Percentiles rank a stretch among this genome's conserved stretches.
phyloP scores from a whole-genome alignment of 2,888 invertebrate species.

The Lathronympha strigana region DNA sequence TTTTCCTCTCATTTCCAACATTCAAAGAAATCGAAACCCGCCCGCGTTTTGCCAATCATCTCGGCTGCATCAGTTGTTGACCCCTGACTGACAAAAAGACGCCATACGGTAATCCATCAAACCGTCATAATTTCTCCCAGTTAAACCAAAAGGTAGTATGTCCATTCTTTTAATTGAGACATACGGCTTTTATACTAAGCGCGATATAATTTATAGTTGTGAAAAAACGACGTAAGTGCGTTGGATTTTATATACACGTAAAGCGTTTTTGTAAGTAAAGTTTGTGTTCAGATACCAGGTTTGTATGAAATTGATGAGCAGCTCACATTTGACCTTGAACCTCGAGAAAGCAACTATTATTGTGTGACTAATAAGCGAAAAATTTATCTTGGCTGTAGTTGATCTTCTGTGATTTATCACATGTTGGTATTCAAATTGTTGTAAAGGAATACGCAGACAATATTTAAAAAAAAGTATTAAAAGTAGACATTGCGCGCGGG shows the following conservation, averaged over 20 bases:
- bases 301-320: slow-evolving; percentile 79
- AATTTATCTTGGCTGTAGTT: slow-evolving; percentile 42
- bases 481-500: too few species aligned
- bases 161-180: not conserved
- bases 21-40: not conserved
- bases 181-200: not conserved
- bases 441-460: not conserved
- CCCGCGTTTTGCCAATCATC: slow-evolving; percentile 28
- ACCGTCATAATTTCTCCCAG: slow-evolving; percentile 51
- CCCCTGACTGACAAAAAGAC: slow-evolving; percentile 55
- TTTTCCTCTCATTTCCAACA: slow-evolving; percentile 14
- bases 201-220: slow-evolving; percentile 64
- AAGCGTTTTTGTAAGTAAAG: not conserved
- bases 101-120: slow-evolving; percentile 74
- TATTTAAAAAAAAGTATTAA: too few species aligned
- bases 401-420: slow-evolving; percentile 2
- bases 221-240: not conserved
- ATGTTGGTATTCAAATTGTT: slow-evolving; percentile 11
- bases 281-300: slow-evolving; percentile 62
- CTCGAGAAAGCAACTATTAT: slow-evolving; percentile 29
- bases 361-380: slow-evolving; percentile 64
- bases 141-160: not conserved
- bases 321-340: slow-evolving; percentile 39
- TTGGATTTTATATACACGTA: not conserved
- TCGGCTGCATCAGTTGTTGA: slow-evolving; percentile 24